Percentiles rank a stretch among this genome's conserved stretches.
phyloP scores from a whole-genome alignment of 1,140 invertebrate species.

The Aphaenogaster ashmeadi region DNA sequence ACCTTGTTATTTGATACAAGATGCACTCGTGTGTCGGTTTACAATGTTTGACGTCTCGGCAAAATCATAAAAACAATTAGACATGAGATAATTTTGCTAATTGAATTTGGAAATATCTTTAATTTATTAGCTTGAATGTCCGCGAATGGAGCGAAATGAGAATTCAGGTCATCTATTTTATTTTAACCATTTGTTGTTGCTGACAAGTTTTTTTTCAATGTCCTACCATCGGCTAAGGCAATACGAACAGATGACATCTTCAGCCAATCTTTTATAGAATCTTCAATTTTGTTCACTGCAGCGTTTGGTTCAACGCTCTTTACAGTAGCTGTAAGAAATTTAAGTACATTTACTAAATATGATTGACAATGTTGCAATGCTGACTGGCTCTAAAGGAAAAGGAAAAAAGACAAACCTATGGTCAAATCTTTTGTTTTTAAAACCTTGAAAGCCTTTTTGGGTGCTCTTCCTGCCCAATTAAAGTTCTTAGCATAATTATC shows the following conservation, averaged over 20 bases:
- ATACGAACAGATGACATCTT: background rate
- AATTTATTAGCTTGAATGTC: no score
- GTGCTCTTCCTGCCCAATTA: constrained; percentile 10
- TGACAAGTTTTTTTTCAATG: background rate
- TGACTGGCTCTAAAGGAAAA: background rate
- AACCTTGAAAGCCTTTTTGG: background rate
- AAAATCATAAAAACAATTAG: background rate
- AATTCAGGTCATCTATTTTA: no score
- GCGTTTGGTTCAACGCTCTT: background rate
- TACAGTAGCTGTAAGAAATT: constrained; percentile 8
- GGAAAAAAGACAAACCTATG: background rate
- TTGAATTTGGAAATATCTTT: no score
- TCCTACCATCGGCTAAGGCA: background rate
- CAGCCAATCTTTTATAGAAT: constrained; percentile 14
- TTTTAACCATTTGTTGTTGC: background rate
- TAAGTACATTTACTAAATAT: background rate
- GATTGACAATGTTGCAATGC: background rate
- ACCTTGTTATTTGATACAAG: background rate
- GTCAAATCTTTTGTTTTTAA: constrained; percentile 4
- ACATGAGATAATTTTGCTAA: background rate
- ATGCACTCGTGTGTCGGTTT: background rate
- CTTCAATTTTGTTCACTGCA: background rate
- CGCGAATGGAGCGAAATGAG: no score
- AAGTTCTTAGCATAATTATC: background rate
- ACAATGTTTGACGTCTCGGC: background rate